These are phyloP conservation scores for Agrochola litura DNA, from an alignment of 2,888 invertebrate genomes.

Conservation along the genomic window DNA sequence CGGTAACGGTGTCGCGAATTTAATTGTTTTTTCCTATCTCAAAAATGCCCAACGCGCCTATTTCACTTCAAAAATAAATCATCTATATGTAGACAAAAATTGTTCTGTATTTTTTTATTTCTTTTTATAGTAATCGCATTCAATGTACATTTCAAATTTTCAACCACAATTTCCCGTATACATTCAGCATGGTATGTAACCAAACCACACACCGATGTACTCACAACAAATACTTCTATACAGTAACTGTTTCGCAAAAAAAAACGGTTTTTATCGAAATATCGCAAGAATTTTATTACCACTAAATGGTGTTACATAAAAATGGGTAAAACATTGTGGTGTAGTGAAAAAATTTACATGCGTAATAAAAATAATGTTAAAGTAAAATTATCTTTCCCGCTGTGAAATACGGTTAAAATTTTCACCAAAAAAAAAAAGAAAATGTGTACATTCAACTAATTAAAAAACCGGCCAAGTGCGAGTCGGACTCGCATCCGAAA, in stretches of 20 bases:
- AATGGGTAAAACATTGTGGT: conserved; percentile 6
- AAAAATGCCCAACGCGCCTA: too few species aligned
- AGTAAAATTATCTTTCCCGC: conserved; percentile 12
- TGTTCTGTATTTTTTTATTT: too few species aligned
- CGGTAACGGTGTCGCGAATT: too few species aligned
- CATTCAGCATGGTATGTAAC: background rate
- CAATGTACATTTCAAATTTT: too few species aligned
- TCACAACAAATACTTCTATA: conserved; percentile 6
- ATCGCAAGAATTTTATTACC: conserved; percentile 36
- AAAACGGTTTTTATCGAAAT: conserved; percentile 19
- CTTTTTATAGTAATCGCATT: background rate
- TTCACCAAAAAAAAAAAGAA: background rate
- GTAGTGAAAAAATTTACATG: conserved; percentile 26
- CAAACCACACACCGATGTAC: background rate
- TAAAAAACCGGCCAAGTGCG: background rate
- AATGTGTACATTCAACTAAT: background rate
- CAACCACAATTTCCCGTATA: background rate
- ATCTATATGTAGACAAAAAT: too few species aligned
- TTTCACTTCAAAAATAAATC: too few species aligned
- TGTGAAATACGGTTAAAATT: background rate
- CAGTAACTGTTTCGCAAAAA: conserved; percentile 32
- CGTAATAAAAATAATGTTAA: conserved; percentile 15
- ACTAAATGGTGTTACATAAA: conserved; percentile 20
- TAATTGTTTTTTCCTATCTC: too few species aligned
- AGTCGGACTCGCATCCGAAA: background rate